Evolutionary conservation across 35 echinoderm and acorn worm genomes (phyloP).

Genomic region (Apostichopus parvimensis): DNA sequence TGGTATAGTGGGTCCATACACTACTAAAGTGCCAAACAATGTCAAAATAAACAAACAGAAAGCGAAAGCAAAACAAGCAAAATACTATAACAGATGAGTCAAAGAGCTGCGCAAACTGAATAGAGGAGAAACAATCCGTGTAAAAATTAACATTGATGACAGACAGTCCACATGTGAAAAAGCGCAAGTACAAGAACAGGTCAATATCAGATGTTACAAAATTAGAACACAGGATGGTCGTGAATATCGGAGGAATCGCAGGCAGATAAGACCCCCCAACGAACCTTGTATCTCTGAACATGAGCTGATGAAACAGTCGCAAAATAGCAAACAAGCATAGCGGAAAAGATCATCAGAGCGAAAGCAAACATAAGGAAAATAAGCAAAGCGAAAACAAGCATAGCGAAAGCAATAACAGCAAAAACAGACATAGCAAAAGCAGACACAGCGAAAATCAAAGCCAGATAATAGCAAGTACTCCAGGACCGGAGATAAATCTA

Average conservation of each 20-base stretch:
- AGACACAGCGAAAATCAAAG: too few relatives aligned
- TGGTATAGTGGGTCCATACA: too few relatives aligned
- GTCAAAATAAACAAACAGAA: slow-evolving; percentile 7
- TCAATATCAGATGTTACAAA: not conserved
- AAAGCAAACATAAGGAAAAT: too few relatives aligned
- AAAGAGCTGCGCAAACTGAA: not conserved
- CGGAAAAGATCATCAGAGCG: too few relatives aligned
- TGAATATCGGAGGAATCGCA: not conserved
- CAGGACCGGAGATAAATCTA: too few relatives aligned
- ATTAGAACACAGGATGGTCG: slow-evolving; percentile 4
- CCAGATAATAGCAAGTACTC: too few relatives aligned
- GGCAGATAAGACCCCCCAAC: not conserved
- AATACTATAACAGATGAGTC: not conserved
- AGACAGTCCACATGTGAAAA: not conserved
- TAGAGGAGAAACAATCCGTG: not conserved
- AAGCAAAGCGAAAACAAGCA: too few relatives aligned
- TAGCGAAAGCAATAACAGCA: too few relatives aligned
- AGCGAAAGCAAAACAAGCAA: not conserved
- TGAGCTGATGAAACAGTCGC: not conserved
- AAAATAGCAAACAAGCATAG: too few relatives aligned
- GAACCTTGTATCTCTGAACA: slow-evolving; percentile 3
- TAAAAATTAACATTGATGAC: too few relatives aligned
- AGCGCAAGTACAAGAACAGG: not conserved
- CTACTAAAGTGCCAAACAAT: not conserved
- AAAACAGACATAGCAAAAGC: too few relatives aligned